Evolutionary conservation across 1,140 invertebrate genomes (phyloP), one percentile per base, ranked within the genome.

Genomic region (Lucilia sericata): DNA sequence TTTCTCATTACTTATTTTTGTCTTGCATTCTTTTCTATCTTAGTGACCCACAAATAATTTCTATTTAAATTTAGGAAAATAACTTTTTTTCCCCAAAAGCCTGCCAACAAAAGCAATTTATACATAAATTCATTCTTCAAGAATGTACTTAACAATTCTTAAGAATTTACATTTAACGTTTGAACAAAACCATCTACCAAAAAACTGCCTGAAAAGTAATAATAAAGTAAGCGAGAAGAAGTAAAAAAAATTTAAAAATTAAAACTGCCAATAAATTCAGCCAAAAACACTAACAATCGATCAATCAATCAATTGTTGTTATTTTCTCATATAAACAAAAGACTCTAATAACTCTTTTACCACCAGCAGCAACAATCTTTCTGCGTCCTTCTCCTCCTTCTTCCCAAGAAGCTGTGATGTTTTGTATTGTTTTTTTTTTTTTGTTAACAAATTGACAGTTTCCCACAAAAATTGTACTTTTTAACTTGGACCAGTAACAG

Each of bases 261-360:
- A 19, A 70, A 70, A 10, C 21, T 70, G 65, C 3, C 65, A 21
- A 70, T 70, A 70, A 70, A 70, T 70, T 70, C 65, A 70, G 7
- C 65, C 4, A 30, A 30, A 30, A 30, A 10, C 65, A 70, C 60
- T 21, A 70, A 21, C 65, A 21, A 70, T 70, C 65, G n/a, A 70
- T 70, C 65, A 70, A 70, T 70, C 65, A 70, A 70, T 70, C 65
- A 70, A 70, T 70, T 70, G 65, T 70, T 70, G n/a, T n/a, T 70
- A 21, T 70, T 70, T 70, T 70, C 65, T 21, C n/a, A 21, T 21
- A 70, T 70, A 70, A 70, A 70, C 65, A 70, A 70, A 19, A 70
- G 65, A 70, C 65, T 25, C 65, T 70, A 70, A 70, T 70, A 70
- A 70, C 65, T 70, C 65, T 70, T 70, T 70, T 70, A 21, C 65